Percentiles rank a stretch among this genome's conserved stretches.
phyloP scores from a whole-genome alignment of 1,140 invertebrate genomes.

The Rhagoletis zephyria region DNA sequence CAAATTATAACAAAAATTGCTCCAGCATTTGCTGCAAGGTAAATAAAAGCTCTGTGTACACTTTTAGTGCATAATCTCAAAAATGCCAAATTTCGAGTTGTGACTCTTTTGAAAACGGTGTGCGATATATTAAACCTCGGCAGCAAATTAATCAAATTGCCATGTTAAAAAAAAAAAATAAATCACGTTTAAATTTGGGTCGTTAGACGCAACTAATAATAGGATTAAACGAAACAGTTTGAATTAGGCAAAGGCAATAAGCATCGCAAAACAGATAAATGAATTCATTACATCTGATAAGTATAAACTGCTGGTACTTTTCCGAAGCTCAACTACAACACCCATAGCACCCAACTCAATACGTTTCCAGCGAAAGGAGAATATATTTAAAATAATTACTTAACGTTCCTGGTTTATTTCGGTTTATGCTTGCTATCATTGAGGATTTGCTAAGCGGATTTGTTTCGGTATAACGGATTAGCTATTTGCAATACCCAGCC shows the following conservation, averaged over 20 bases:
- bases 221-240: background rate
- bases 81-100: no score
- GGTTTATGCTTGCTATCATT: background rate
- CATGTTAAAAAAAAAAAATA: background rate
- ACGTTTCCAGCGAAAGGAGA: no score
- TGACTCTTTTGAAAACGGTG: no score
- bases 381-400: background rate
- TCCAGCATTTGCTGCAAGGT: no score
- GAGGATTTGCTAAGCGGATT: slow-evolving; percentile 25
- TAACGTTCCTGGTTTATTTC: background rate
- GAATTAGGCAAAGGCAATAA: background rate
- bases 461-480: background rate
- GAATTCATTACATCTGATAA: no score
- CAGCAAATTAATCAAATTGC: background rate
- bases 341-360: no score
- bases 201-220: background rate
- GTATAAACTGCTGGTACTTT: no score
- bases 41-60: no score
- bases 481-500: background rate
- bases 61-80: no score
- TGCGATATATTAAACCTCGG: no score
- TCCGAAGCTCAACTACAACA: no score
- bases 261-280: background rate
- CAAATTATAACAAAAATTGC: no score
- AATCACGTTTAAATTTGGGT: background rate